These are phyloP conservation scores for Stegastes partitus DNA, from an alignment of 2,113 vertebrate species.

Conservation along the genomic window DNA sequence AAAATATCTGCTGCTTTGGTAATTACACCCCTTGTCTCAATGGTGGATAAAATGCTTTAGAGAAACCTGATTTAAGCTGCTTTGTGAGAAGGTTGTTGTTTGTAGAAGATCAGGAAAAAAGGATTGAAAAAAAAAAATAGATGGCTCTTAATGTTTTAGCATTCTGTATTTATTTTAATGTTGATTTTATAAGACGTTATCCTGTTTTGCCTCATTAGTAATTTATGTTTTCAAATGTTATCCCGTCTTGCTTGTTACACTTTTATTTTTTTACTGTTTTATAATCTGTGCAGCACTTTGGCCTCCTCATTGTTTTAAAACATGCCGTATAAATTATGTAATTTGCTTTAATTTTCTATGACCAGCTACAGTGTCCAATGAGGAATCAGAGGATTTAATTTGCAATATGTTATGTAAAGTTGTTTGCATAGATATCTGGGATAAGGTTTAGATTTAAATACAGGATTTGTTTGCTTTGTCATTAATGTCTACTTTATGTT, in stretches of 20 bases:
- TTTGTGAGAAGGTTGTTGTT: slow-evolving; percentile 35
- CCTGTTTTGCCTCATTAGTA: no score
- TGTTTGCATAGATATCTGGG: neutral
- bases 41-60: slow-evolving; percentile 49
- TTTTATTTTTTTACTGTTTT: no score
- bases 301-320: no score
- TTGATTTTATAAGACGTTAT: neutral
- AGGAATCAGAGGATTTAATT: neutral
- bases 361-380: neutral
- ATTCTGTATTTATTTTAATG: neutral
- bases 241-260: no score
- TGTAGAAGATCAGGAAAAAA: neutral
- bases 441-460: neutral
- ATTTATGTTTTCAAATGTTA: no score
- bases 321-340: no score
- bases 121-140: no score
- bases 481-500: neutral
- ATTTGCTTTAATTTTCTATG: no score
- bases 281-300: no score
- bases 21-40: slow-evolving; percentile 73
- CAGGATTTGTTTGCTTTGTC: no score
- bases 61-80: slow-evolving; percentile 53
- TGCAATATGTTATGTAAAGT: neutral
- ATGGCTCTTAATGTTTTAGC: no score
- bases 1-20: slow-evolving; percentile 75